Conservation (phyloP, 1,140 invertebrate genomes). For the Mactra quadrangularis region DNA sequence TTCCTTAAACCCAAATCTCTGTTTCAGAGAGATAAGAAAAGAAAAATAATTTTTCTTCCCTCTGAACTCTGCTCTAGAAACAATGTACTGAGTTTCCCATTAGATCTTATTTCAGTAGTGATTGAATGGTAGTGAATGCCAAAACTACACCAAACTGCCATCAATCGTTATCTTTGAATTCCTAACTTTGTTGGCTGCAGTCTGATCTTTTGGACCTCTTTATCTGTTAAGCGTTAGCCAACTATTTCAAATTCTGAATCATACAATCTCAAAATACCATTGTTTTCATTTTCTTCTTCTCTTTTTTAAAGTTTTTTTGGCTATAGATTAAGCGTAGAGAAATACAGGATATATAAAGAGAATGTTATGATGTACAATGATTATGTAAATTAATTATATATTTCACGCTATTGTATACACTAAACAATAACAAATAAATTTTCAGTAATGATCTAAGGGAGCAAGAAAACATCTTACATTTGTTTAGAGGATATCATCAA, state of each 20-base stretch:
- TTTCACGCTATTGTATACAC: neutral
- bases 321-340: no score
- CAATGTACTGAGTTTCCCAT: constrained; percentile 47
- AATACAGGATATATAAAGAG: no score
- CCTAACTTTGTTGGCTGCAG: constrained; percentile 59
- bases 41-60: constrained; percentile 54
- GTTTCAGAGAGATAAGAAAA: constrained; percentile 43
- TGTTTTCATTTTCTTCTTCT: constrained; percentile 39
- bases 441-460: neutral
- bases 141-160: constrained; percentile 35
- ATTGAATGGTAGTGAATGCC: constrained; percentile 51
- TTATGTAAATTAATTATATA: constrained; percentile 7
- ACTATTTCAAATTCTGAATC: constrained; percentile 50
- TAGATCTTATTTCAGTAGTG: constrained; percentile 44
- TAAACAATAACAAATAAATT: neutral
- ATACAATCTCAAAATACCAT: constrained; percentile 51
- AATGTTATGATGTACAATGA: no score
- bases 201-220: constrained; percentile 54
- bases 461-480: neutral
- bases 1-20: constrained; percentile 18
- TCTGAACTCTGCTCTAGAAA: constrained; percentile 23
- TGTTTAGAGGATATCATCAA: no score
- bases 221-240: constrained; percentile 61
- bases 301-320: no score
- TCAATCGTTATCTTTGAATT: constrained; percentile 62